Conservation (phyloP, 2,888 invertebrate species). For the Cheilosia vernalis region DNA sequence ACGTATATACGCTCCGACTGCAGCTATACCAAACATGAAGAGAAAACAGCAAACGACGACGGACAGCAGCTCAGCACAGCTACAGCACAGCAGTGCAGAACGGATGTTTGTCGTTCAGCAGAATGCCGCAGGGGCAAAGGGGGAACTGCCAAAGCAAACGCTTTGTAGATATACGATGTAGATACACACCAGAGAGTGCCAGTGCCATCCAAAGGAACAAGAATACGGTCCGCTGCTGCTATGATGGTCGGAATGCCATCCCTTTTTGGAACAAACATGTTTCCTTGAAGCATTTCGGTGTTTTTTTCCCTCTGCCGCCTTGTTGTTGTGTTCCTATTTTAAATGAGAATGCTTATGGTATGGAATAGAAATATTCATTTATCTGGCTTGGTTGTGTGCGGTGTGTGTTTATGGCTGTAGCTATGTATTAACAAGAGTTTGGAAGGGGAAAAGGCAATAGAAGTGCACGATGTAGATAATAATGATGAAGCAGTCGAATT, state of each 20-base stretch:
- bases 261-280: slow-evolving; percentile 73
- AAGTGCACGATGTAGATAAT: slow-evolving; percentile 69
- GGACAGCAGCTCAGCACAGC: slow-evolving; percentile 35
- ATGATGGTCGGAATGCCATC: slow-evolving; percentile 64
- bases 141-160: slow-evolving; percentile 48
- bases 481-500: slow-evolving; percentile 59
- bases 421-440: slow-evolving; percentile 34
- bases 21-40: slow-evolving; percentile 60
- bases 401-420: neutral
- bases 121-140: slow-evolving; percentile 53
- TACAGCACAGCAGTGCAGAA: slow-evolving; percentile 48
- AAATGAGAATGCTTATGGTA: slow-evolving; percentile 48
- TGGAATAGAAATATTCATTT: slow-evolving; percentile 23
- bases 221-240: slow-evolving; percentile 15
- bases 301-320: slow-evolving; percentile 17
- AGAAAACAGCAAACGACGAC: slow-evolving; percentile 47
- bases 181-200: neutral
- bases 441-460: slow-evolving; percentile 55
- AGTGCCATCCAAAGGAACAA: slow-evolving; percentile 41
- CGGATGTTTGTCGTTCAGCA: slow-evolving; percentile 70
- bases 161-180: slow-evolving; percentile 43
- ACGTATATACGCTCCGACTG: slow-evolving; percentile 29
- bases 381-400: slow-evolving; percentile 11
- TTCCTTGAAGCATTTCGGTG: slow-evolving; percentile 62
- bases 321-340: slow-evolving; percentile 69